Conservation (phyloP, 1,140 invertebrate genomes). For the Camponotus pennsylvanicus region DNA sequence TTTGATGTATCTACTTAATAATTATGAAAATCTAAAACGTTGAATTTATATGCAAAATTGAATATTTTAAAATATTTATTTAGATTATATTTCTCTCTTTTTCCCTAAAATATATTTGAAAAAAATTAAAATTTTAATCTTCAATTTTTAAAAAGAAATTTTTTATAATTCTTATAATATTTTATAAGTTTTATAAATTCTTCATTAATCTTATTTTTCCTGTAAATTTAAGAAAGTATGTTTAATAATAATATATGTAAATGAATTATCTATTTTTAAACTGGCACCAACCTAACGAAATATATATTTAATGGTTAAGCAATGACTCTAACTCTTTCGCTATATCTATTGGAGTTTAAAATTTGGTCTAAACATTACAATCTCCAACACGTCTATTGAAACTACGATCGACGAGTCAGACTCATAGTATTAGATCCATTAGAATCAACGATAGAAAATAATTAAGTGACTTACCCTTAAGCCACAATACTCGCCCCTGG, state of each 20-base stretch:
- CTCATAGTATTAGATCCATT: constrained; percentile 33
- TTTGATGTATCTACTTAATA: not conserved
- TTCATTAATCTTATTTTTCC: too few species aligned
- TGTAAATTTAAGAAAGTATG: not conserved
- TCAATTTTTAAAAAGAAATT: too few species aligned
- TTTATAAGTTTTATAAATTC: too few species aligned
- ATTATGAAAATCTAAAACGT: not conserved
- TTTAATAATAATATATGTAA: not conserved
- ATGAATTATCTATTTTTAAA: not conserved
- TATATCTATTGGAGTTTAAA: not conserved
- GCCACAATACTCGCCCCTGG: constrained; percentile 33
- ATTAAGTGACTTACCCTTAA: constrained; percentile 56
- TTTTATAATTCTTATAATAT: too few species aligned
- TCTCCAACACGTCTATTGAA: not conserved
- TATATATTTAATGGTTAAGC: not conserved
- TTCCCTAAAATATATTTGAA: not conserved
- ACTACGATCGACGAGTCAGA: constrained; percentile 12
- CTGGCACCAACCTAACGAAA: not conserved
- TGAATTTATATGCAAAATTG: constrained; percentile 1
- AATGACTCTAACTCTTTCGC: not conserved
- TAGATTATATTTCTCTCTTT: not conserved
- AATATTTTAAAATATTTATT: not conserved
- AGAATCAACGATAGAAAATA: constrained; percentile 49
- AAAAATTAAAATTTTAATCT: not conserved
- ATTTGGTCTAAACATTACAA: constrained; percentile 13